Evolutionary conservation across 2,888 invertebrate genomes (phyloP), one percentile per base, ranked within the genome.

Genomic region (Habroteleia sp.): DNA sequence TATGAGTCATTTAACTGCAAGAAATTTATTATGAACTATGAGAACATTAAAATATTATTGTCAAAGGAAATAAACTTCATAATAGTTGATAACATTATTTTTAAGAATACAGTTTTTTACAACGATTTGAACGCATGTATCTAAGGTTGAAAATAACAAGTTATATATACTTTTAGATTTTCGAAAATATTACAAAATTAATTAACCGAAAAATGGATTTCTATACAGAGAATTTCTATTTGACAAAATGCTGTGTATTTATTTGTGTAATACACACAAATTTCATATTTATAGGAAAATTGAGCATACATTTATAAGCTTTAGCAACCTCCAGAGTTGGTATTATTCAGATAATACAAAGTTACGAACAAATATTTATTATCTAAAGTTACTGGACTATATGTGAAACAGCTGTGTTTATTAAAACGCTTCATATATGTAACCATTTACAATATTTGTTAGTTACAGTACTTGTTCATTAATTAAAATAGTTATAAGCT

Each of bases 291-390:
- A n/a, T n/a, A n/a, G n/a, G n/a, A n/a, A n/a, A n/a, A n/a, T n/a
- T n/a, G n/a, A n/a, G n/a, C n/a, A n/a, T n/a, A n/a, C n/a, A n/a
- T 48, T 48, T n/a, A 37, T n/a, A 1, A 39, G 39, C 39, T 62
- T 46, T n/a, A 37, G 31, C 39, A 50, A 41, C 27, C 4, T 14
- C 13, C 10, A 10, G 7, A 62, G 62, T 50, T 62, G 29, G 23
- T 16, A 29, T 50, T 50, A 39, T 50, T 39, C 50, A 50, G 41
- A 62, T 62, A 62, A 48, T 29, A 31, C 50, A 48, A 62, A 50
- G 48, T 62, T 62, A 27, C 27, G 31, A 62, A 62, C 62, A 50
- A 62, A 50, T 62, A 62, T 50, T 62, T 17, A 62, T 62, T 62
- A 48, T 62, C 39, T 14, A 6, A 50, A 62, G 62, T 50, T 41